phyloP scores from a whole-genome alignment of 2,797 vertebrate species.

The Lindbergichthys nudifrons region DNA sequence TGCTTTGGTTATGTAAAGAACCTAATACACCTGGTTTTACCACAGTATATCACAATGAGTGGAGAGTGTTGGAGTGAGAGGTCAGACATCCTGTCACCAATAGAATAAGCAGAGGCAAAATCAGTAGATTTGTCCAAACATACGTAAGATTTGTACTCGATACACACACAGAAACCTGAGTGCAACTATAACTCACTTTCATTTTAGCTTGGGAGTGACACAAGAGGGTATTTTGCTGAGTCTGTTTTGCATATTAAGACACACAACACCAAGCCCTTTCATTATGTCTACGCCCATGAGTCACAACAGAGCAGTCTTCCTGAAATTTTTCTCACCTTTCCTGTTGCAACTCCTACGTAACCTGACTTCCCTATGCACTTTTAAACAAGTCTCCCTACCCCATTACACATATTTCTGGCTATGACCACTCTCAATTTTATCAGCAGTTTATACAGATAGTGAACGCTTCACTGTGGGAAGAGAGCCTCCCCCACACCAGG shows the following conservation, averaged over 20 bases:
- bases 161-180: not conserved
- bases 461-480: slow-evolving; percentile 49
- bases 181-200: not conserved
- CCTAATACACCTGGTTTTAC: not conserved
- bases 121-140: not conserved
- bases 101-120: not conserved
- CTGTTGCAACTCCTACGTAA: slow-evolving; percentile 44
- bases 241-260: slow-evolving; percentile 50
- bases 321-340: slow-evolving; percentile 77
- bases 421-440: slow-evolving; percentile 51
- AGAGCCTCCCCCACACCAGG: slow-evolving; percentile 61
- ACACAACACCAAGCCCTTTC: slow-evolving; percentile 24
- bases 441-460: slow-evolving; percentile 69
- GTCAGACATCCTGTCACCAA: not conserved
- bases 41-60: not conserved
- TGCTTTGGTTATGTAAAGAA: not conserved
- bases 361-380: slow-evolving; percentile 16
- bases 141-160: not conserved
- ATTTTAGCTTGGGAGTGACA: slow-evolving; percentile 7
- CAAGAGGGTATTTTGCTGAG: slow-evolving; percentile 37
- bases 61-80: slow-evolving; percentile 1
- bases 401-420: slow-evolving; percentile 9
- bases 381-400: not conserved
- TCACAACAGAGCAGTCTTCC: slow-evolving; percentile 59
- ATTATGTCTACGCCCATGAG: slow-evolving; percentile 60